Evolutionary conservation across 2,113 vertebrate genomes (phyloP), one percentile per base, ranked within the genome.

Genomic region (Phaethon lepturus): DNA sequence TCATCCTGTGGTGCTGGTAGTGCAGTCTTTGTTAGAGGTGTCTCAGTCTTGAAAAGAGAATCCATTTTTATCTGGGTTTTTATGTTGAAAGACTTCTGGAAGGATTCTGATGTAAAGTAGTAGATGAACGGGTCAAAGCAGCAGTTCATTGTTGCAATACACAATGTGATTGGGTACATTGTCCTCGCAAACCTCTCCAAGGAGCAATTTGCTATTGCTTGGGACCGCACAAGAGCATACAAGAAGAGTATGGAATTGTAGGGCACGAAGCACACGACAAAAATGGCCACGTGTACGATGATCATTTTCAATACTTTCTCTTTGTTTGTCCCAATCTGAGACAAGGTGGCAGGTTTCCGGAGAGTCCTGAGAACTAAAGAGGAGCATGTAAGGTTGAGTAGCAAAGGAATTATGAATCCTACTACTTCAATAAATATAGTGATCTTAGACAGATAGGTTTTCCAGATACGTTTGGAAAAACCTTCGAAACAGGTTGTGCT

Each of bases 341-440:
- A 99, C 47, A 99, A 97, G 3, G 99, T 99, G 35, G 98, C 98
- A 0, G 99, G 99, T 71, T 99, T 99, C 74, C 99, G 98, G 8
- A 99, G 98, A 1, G 99, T 99, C 96, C 99, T 98, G 66, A 99
- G 98, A 76, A 99, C 99, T 97, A 99, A 92, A 3, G 99, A 99
- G n/a, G 99, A 99, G 88, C 99, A 99, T 0, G 99, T 99, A 60
- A 99, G 98, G 97, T 99, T 99, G 91, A 99, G 97, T 62, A 99
- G 97, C 79, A 99, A 96, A 25, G 99, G 99, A 76, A 99, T 98
- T 52, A 99, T 98, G 96, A 99, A 99, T 6, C 99, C 99, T 56
- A 99, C 99, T 91, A 99, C 98, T 98, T 99, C 99, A 55, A 99
- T 99, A 97, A 99, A 99, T 97, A 99, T 99, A 72, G 99, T 99